phyloP scores from a whole-genome alignment of 2,888 invertebrate genomes.

The Agrotis puta region DNA sequence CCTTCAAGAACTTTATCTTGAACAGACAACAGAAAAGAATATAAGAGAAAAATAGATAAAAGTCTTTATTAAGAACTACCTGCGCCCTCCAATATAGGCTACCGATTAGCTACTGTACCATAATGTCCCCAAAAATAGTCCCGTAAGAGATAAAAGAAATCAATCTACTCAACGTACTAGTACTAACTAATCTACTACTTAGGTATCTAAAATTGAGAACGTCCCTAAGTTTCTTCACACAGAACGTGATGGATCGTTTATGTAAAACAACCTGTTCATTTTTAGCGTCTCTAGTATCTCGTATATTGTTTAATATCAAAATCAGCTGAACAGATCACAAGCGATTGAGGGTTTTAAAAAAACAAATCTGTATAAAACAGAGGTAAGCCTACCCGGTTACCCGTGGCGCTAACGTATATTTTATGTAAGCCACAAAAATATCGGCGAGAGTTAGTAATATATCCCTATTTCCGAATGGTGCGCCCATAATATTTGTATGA shows the following conservation, averaged over 20 bases:
- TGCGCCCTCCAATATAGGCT: background rate
- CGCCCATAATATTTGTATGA: constrained; percentile 78
- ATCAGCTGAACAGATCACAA: constrained; percentile 17
- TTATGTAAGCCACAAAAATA: constrained; percentile 67
- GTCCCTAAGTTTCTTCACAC: background rate
- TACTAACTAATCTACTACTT: background rate
- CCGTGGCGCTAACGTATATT: constrained; percentile 39
- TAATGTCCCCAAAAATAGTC: background rate
- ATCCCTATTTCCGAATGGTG: constrained; percentile 75
- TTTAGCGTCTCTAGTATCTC: background rate
- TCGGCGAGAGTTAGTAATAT: constrained; percentile 66
- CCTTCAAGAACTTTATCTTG: too few relatives aligned
- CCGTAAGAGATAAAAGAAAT: background rate
- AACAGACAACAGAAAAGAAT: too few relatives aligned
- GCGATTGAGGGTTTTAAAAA: constrained; percentile 37
- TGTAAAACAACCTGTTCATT: constrained; percentile 33
- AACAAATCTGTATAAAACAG: constrained; percentile 35
- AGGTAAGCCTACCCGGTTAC: constrained; percentile 25
- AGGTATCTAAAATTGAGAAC: background rate
- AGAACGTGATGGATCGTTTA: constrained; percentile 3
- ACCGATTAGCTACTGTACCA: background rate
- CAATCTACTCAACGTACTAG: background rate
- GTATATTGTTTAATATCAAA: constrained; percentile 4
- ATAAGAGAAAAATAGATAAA: too few relatives aligned
- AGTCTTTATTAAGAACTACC: background rate